phyloP scores from a whole-genome alignment of 2,797 vertebrate genomes.

The Enteromius fasciolatus region DNA sequence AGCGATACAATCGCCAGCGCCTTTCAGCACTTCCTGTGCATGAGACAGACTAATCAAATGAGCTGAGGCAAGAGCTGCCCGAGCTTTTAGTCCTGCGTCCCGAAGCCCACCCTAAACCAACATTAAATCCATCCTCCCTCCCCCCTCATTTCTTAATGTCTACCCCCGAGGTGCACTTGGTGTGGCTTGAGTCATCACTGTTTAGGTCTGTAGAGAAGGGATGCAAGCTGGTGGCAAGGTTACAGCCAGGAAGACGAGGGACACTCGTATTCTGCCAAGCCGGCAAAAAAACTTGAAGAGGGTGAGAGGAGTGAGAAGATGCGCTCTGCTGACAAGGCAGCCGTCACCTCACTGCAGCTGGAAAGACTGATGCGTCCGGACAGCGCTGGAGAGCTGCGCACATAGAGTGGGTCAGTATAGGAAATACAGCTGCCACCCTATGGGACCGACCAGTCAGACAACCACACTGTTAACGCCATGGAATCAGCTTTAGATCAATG shows the following conservation, averaged over 20 bases:
- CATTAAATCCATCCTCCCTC: conserved; percentile 32
- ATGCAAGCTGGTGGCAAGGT: conserved; percentile 83
- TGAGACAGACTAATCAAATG: conserved; percentile 82
- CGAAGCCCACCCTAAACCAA: conserved; percentile 52
- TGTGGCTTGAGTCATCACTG: conserved; percentile 80
- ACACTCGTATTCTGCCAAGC: conserved; percentile 80
- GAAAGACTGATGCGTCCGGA: conserved; percentile 76
- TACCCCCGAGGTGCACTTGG: conserved; percentile 76
- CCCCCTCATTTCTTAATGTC: conserved; percentile 47
- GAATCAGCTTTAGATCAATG: conserved; percentile 41
- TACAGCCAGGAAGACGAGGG: conserved; percentile 77
- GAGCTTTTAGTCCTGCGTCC: conserved; percentile 77
- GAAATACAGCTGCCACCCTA: conserved; percentile 53
- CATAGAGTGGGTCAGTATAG: conserved; percentile 61
- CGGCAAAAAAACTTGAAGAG: conserved; percentile 76
- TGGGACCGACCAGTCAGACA: conserved; percentile 55
- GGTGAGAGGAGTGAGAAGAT: conserved; percentile 74
- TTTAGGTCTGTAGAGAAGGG: conserved; percentile 77
- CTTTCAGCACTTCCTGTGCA: conserved; percentile 85
- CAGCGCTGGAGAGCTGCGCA: conserved; percentile 59
- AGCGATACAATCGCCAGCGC: conserved; percentile 79
- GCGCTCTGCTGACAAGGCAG: conserved; percentile 79
- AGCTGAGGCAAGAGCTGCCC: conserved; percentile 69
- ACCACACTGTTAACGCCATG: conserved; percentile 34
- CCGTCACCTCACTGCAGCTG: conserved; percentile 76